Evolutionary conservation across 2,797 vertebrate species (phyloP), one percentile per base, ranked within the genome.

Genomic region (Pygocentrus nattereri): DNA sequence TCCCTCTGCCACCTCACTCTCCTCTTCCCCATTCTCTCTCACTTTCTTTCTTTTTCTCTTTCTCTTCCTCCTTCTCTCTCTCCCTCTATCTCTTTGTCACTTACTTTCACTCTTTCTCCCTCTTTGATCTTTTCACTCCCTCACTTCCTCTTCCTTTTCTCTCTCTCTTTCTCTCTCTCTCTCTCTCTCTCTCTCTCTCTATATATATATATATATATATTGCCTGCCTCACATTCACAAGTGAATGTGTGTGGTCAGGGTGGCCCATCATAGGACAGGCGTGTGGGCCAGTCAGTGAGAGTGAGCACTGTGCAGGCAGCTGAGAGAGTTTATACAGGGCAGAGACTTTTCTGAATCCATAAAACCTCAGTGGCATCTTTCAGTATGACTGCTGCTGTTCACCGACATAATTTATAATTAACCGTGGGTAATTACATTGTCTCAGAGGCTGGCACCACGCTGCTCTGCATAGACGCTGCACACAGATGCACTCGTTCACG

Each of bases 361-460:
- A 23, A 70, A 50, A 16, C 11, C 23, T 23, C 44, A 23, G 4
- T n/a, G 2, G 41, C 67, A 50, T 25, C 47, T 71, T 27, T 25
- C 38, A 25, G 15, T 71, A 69, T 16, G 41, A 25, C 41, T 27
- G 44, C 10, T 4, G 27, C 70, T 54, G 49, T n/a, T 52, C 70
- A 54, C 16, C 50, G 19, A 54, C 69, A 52, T 72, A 18, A 72
- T 50, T 72, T 30, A 52, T 52, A 72, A 72, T 72, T 52, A 72
- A 52, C 47, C 10, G 27, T 16, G 30, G 47, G 68, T 81, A 80
- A 81, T 84, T 74, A 81, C 68, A 47, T 34, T 52, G 74, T 78
- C 62, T n/a, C 65, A 68, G 67, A 69, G 44, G 41, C n/a, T 72
- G 74, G 78, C 73, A 77, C 56, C 41, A 30, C 21, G n/a, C 64